phyloP scores from a whole-genome alignment of 2,888 invertebrate genomes.

The Pandemis cinnamomeana region DNA sequence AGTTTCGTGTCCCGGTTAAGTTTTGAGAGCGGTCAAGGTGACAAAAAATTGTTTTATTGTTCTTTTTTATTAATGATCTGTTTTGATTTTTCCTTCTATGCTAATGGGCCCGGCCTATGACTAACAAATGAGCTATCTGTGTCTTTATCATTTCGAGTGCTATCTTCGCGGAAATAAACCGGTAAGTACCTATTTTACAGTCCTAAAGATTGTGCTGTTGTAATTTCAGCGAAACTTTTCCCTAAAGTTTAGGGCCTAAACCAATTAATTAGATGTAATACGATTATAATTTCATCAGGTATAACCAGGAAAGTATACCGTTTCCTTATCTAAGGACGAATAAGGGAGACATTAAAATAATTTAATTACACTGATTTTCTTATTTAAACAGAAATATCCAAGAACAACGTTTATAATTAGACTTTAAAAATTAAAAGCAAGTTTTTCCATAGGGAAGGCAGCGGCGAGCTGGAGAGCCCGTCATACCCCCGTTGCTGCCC shows the following conservation, averaged over 20 bases:
- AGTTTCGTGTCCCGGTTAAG: conserved; percentile 74
- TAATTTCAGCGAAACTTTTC: not conserved
- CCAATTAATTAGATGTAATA: conserved; percentile 3
- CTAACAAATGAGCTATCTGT: conserved; percentile 28
- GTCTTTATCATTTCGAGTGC: conserved; percentile 34
- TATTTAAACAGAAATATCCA: too few relatives aligned
- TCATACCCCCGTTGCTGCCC: too few relatives aligned
- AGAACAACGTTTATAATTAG: not conserved
- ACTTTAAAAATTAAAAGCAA: too few relatives aligned
- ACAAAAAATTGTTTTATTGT: conserved; percentile 55
- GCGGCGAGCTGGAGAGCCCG: too few relatives aligned
- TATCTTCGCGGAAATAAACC: conserved; percentile 28
- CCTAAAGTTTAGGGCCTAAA: too few relatives aligned
- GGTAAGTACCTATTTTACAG: conserved; percentile 17
- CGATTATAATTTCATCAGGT: not conserved
- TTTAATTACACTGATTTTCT: not conserved
- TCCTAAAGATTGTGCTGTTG: not conserved
- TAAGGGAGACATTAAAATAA: not conserved
- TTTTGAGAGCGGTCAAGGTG: conserved; percentile 75
- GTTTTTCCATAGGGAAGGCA: too few relatives aligned
- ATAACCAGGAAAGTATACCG: not conserved
- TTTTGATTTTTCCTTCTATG: conserved; percentile 49
- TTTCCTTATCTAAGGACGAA: not conserved
- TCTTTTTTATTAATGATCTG: conserved; percentile 65
- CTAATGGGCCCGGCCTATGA: conserved; percentile 44